phyloP scores from a whole-genome alignment of 2,797 vertebrate genomes.

The Falco peregrinus region DNA sequence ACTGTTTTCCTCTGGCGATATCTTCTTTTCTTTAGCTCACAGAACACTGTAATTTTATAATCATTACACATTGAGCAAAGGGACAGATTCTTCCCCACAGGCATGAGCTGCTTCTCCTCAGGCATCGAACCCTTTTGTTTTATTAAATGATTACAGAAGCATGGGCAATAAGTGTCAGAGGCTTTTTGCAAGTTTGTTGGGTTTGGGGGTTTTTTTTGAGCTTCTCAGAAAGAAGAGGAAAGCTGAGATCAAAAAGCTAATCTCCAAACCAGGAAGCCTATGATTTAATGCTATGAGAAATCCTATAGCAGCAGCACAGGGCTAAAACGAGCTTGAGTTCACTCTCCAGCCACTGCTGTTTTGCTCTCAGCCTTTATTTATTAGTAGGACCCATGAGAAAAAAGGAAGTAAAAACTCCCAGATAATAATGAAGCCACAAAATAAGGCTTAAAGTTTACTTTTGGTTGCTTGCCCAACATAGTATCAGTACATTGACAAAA shows the following conservation, averaged over 20 bases:
- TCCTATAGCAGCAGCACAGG: not conserved
- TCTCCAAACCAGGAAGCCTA: not conserved
- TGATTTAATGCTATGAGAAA: not conserved
- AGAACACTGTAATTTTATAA: not conserved
- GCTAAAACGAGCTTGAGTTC: not conserved
- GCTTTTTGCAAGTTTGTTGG: not conserved
- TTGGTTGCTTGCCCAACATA: not conserved
- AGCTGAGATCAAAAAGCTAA: not conserved
- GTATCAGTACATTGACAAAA: not conserved
- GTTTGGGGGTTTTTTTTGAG: not conserved
- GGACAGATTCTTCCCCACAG: not conserved
- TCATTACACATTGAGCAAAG: not conserved
- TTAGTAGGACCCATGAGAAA: not conserved
- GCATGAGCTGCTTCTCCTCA: not conserved
- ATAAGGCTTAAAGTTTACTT: not conserved
- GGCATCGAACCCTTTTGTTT: not conserved
- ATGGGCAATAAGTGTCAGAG: not conserved
- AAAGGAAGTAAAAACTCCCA: not conserved
- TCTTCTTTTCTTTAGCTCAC: not conserved
- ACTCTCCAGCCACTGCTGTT: not conserved
- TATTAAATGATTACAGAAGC: not conserved
- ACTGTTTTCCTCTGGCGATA: not conserved
- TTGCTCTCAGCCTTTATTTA: not conserved
- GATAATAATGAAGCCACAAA: not conserved
- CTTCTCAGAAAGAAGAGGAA: not conserved